Conservation (phyloP, 1,140 invertebrate species). For the Augochlora pura region DNA sequence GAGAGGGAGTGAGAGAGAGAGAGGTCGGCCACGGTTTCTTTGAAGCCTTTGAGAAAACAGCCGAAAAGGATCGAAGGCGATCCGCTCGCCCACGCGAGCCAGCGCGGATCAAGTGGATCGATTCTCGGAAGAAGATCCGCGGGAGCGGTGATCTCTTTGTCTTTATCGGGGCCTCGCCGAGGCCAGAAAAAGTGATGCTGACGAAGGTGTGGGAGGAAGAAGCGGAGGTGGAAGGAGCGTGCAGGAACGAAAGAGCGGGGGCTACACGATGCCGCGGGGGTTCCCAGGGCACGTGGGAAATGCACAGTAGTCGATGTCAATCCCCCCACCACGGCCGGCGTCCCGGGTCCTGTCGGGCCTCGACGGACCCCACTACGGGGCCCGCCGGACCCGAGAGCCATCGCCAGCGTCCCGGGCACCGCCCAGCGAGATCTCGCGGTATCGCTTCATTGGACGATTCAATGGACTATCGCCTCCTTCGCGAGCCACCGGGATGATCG, state of each 20-base stretch:
- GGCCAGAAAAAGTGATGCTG: conserved; percentile 48
- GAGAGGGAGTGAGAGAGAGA: too few species aligned
- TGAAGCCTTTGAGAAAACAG: too few species aligned
- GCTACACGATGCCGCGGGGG: conserved; percentile 78
- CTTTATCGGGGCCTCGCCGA: conserved; percentile 32
- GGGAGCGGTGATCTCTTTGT: conserved; percentile 51
- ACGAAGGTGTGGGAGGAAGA: conserved; percentile 57
- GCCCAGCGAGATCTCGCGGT: conserved; percentile 67
- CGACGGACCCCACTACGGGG: conserved; percentile 62
- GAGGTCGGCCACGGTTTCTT: too few species aligned
- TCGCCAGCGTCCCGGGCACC: conserved; percentile 61
- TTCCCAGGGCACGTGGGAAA: conserved; percentile 81
- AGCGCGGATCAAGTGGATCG: conserved; percentile 38
- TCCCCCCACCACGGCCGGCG: conserved; percentile 66
- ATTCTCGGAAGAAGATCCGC: conserved; percentile 46
- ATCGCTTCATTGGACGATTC: conserved; percentile 67
- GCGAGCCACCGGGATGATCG: conserved; percentile 52
- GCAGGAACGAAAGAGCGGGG: conserved; percentile 73
- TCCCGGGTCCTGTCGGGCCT: conserved; percentile 56
- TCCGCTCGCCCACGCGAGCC: conserved; percentile 40
- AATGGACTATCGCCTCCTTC: conserved; percentile 68
- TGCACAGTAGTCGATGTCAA: conserved; percentile 79
- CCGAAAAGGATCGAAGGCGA: not conserved
- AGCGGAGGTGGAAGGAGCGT: conserved; percentile 62
- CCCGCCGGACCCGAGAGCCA: conserved; percentile 58